These are phyloP conservation scores for Panopea generosa DNA, from an alignment of 2,888 invertebrate genomes.

Conservation along the genomic window DNA sequence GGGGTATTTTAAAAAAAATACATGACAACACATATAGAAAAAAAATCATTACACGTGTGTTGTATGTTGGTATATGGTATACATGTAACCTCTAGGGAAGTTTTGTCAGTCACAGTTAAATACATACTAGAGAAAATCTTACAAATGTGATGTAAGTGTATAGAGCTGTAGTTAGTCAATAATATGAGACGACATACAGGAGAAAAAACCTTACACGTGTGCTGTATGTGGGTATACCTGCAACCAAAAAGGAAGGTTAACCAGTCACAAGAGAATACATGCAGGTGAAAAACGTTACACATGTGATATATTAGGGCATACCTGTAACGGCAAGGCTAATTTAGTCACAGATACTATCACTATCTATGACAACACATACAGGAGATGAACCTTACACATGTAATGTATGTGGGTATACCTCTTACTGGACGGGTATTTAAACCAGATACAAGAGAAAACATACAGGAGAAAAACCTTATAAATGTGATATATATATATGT, in stretches of 20 bases:
- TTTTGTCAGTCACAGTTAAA: not conserved
- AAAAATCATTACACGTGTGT: too few relatives aligned
- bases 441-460: constrained; percentile 1
- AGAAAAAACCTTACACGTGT: not conserved
- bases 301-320: too few relatives aligned
- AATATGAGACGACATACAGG: not conserved
- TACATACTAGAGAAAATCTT: too few relatives aligned
- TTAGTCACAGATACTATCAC: not conserved
- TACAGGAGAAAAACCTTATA: too few relatives aligned
- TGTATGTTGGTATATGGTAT: too few relatives aligned
- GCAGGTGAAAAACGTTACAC: too few relatives aligned
- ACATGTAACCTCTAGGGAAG: not conserved
- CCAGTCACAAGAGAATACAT: not conserved
- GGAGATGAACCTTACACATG: constrained; percentile 1
- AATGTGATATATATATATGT: too few relatives aligned
- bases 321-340: not conserved
- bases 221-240: not conserved
- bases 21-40: too few relatives aligned
- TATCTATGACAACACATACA: too few relatives aligned
- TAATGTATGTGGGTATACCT: constrained; percentile 1
- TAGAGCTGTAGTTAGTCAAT: too few relatives aligned
- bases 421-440: not conserved
- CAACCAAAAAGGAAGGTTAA: not conserved
- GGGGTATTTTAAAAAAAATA: too few relatives aligned
- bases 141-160: too few relatives aligned